Conservation (phyloP, 2,888 invertebrate genomes). For the Norana najaformis region DNA sequence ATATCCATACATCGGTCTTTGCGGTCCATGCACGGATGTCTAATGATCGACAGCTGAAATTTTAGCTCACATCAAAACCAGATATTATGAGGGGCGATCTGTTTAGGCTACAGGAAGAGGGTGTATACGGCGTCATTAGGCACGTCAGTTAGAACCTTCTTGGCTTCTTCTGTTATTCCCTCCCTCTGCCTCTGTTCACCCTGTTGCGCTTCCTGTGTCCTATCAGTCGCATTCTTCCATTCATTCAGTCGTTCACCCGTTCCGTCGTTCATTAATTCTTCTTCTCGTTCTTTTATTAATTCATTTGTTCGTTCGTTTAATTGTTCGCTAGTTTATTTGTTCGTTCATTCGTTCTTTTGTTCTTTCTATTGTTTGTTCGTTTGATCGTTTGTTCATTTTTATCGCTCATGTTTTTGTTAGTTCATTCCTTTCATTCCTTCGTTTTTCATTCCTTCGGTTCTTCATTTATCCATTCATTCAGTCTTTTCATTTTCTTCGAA, state of each 20-base stretch:
- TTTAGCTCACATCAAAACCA: constrained; percentile 13
- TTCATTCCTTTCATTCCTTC: background rate
- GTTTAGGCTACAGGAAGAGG: background rate
- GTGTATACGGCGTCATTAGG: background rate
- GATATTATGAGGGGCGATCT: background rate
- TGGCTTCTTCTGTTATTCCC: background rate
- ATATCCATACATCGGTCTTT: background rate
- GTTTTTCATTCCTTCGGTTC: background rate
- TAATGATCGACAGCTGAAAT: constrained; percentile 7
- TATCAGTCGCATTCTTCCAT: background rate
- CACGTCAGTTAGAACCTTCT: background rate
- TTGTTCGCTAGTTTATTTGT: background rate
- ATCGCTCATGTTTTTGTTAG: too few species aligned
- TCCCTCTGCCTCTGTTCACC: background rate
- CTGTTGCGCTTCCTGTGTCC: background rate
- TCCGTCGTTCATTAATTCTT: too few species aligned
- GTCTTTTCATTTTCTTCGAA: background rate
- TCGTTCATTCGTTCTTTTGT: background rate
- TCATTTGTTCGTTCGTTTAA: background rate
- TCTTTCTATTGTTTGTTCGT: background rate
- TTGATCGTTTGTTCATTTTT: too few species aligned
- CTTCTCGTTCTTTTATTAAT: background rate
- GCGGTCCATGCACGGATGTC: background rate
- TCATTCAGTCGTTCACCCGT: too few species aligned
- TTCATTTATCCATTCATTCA: background rate